A percentile compares a stretch with the other conserved stretches of the same genome.
Conservation (phyloP, 2,797 vertebrate genomes). For the Phylloscopus collybita region DNA sequence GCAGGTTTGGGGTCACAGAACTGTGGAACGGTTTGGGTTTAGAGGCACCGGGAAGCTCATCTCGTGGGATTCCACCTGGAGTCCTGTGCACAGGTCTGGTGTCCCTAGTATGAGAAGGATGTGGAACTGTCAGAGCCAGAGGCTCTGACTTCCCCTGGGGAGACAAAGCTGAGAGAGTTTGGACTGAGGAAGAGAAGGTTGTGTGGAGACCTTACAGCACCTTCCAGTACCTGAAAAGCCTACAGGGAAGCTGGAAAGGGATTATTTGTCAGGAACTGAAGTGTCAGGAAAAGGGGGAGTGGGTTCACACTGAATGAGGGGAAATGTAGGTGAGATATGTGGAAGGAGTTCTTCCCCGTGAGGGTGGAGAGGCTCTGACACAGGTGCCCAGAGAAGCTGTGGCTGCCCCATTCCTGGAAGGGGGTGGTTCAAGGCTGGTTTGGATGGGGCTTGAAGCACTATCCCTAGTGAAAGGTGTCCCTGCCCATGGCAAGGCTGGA, state of each 20-base stretch:
- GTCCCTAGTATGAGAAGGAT: not conserved
- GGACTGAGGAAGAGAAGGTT: not conserved
- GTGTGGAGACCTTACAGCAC: not conserved
- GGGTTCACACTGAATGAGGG: not conserved
- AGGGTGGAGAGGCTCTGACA: not conserved
- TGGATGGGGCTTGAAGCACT: accelerated
- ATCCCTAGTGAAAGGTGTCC: not conserved
- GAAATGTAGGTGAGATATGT: not conserved
- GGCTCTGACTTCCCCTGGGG: not conserved
- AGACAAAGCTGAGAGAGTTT: not conserved
- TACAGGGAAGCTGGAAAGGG: not conserved
- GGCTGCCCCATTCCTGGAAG: not conserved
- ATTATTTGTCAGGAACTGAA: not conserved
- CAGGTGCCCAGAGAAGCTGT: not conserved
- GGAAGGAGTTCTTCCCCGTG: not conserved
- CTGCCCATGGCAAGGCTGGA: not conserved
- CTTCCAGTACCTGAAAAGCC: not conserved
- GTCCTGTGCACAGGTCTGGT: not conserved
- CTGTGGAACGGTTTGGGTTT: accelerated
- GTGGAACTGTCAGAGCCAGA: not conserved
- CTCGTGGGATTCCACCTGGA: not conserved
- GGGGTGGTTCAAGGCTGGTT: not conserved
- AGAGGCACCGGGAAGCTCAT: not conserved
- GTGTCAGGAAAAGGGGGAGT: not conserved
- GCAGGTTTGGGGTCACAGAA: not conserved